Base-by-base conservation (phyloP, 2,888 invertebrate genomes). In the Polietes domitor region DNA sequence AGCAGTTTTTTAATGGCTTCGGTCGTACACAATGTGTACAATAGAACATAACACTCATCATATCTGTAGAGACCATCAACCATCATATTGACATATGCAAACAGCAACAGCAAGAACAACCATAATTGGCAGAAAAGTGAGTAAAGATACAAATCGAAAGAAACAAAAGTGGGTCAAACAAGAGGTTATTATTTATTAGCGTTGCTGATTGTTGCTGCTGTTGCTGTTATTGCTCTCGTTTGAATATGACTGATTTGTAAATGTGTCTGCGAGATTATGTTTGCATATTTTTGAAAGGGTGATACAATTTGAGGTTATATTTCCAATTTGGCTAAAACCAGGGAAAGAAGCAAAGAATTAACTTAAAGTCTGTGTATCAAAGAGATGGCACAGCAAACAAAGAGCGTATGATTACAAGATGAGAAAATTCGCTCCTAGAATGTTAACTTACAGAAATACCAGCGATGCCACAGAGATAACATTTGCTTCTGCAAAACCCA, bases 101-200 rank as follows among this genome's bases (percentile, higher is more conserved):
- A 58, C 58, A 58, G n/a, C n/a, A n/a, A n/a, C n/a, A n/a, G n/a
- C n/a, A n/a, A n/a, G n/a, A n/a, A n/a, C n/a, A n/a, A 58, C 12
- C 12, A 58, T 58, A 58, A 58, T 58, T 58, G 65, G 21, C 72
- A 81, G 71, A 73, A 55, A 77, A 58, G 58, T 43, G 15, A 17
- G 17, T 71, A 55, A 58, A 55, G 15, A 74, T 58, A 74, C 55
- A 47, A 24, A 17, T 26, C 47, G 50, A 77, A 71, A 50, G 53
- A 53, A 61, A 73, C 50, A 58, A 68, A 83, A 83, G 58, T 83
- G 76, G 82, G 79, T 79, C 76, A 79, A 76, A 47, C 47, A 68
- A 76, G 70, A 76, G 76, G 68, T 79, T 83, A 78, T 82, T 73
- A 82, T n/a, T 37, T 55, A 53, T 53, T 53, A 21, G 15, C 12